Evolutionary conservation across 1,140 invertebrate species (phyloP).

Genomic region (Ooceraea biroi): DNA sequence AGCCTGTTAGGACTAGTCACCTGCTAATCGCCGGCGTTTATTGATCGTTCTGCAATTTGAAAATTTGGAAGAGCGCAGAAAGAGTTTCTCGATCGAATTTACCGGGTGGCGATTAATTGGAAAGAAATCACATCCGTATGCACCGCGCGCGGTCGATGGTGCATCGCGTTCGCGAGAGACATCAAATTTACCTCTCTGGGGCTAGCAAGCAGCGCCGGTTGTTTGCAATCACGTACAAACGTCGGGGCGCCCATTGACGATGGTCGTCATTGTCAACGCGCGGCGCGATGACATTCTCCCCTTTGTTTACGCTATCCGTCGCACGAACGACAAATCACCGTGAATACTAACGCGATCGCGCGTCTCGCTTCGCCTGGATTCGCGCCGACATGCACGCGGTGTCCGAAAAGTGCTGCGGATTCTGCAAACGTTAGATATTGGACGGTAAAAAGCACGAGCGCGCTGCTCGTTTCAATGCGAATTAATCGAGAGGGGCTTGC

Average conservation of each 20-base stretch:
- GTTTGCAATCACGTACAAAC: constrained; percentile 68
- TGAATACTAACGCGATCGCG: constrained; percentile 67
- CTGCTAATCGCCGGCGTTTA: background rate
- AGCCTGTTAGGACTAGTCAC: no score
- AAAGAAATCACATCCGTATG: constrained; percentile 52
- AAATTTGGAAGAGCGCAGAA: no score
- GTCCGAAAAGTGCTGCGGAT: constrained; percentile 47
- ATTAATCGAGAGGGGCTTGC: background rate
- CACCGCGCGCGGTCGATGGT: constrained; percentile 25
- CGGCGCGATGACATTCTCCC: constrained; percentile 64
- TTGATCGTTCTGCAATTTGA: background rate
- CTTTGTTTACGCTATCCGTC: constrained; percentile 68
- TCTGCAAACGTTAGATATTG: background rate
- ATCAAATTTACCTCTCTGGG: constrained; percentile 56
- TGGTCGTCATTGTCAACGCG: constrained; percentile 69
- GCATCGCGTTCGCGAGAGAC: constrained; percentile 53
- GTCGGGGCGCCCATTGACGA: constrained; percentile 64
- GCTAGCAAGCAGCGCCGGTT: constrained; percentile 39
- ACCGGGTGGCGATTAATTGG: constrained; percentile 25
- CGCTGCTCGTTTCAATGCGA: background rate
- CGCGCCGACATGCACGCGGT: constrained; percentile 37
- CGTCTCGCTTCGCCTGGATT: constrained; percentile 44
- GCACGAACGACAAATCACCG: constrained; percentile 68
- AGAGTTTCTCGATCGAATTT: background rate
- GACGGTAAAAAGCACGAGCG: background rate